Percentiles rank a stretch among this genome's conserved stretches.
Evolutionary conservation across 2,888 invertebrate species (phyloP).

Genomic region (Matsumyia berberina): DNA sequence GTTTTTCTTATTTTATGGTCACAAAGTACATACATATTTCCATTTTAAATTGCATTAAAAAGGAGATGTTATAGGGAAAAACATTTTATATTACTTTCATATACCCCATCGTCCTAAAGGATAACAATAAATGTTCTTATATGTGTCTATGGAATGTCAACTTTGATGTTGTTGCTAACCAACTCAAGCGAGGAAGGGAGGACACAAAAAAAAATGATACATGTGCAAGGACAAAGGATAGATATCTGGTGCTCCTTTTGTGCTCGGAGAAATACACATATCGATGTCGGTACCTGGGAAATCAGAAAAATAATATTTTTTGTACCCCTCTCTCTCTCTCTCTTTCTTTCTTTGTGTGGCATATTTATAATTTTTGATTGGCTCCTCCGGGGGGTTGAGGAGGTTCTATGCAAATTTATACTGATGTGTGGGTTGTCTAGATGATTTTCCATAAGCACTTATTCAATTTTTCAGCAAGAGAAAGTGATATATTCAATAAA

Average conservation of each 20-base stretch:
- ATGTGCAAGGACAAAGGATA: background rate
- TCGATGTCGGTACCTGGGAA: background rate
- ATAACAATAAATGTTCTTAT: background rate
- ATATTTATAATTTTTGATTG: constrained; percentile 10
- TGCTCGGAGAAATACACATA: background rate
- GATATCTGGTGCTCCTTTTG: background rate
- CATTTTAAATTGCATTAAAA: constrained; percentile 7
- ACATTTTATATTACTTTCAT: background rate
- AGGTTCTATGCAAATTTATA: background rate
- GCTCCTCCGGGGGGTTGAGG: background rate
- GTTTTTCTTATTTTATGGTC: background rate
- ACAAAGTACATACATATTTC: background rate
- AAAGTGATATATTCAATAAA: constrained; percentile 4
- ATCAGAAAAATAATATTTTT: background rate
- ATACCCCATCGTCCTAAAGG: background rate
- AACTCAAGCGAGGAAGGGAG: background rate
- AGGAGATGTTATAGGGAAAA: background rate
- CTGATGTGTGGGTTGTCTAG: background rate
- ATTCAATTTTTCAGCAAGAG: background rate
- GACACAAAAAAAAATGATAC: background rate
- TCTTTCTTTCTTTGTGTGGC: too few species aligned
- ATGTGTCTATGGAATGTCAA: background rate
- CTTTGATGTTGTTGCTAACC: background rate
- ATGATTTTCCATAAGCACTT: background rate
- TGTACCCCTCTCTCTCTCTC: background rate